A percentile compares a stretch with the other conserved stretches of the same genome.
phyloP scores from a whole-genome alignment of 1,140 invertebrate species.

The Leguminivora glycinivorella region DNA sequence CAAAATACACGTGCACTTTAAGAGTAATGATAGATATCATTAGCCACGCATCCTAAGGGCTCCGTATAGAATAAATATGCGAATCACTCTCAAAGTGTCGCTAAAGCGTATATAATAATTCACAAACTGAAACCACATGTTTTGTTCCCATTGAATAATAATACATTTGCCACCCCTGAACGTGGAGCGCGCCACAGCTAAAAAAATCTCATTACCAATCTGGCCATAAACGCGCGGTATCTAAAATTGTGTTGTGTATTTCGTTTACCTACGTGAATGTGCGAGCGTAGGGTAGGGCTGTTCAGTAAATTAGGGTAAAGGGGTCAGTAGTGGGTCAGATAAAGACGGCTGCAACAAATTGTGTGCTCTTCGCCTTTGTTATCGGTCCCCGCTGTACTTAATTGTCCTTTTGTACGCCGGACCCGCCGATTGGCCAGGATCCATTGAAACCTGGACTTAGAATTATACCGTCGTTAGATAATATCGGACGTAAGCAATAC shows the following conservation, averaged over 20 bases:
- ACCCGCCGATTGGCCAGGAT: conserved; percentile 56
- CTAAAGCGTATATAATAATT: conserved; percentile 71
- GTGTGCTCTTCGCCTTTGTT: conserved; percentile 67
- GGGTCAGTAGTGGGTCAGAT: conserved; percentile 73
- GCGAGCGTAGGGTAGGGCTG: conserved; percentile 52
- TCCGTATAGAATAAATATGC: conserved; percentile 53
- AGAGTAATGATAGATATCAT: conserved; percentile 55
- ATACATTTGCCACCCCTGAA: conserved; percentile 45
- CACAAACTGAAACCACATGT: conserved; percentile 60
- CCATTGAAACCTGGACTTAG: conserved; percentile 44
- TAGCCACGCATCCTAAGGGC: conserved; percentile 44
- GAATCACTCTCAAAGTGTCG: conserved; percentile 73
- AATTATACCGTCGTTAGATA: conserved; percentile 52
- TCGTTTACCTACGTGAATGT: conserved; percentile 36
- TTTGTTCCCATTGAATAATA: conserved; percentile 72
- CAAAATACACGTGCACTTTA: conserved; percentile 48
- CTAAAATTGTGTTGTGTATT: conserved; percentile 32
- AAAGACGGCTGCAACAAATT: conserved; percentile 77
- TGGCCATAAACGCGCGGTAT: conserved; percentile 35
- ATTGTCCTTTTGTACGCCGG: conserved; percentile 74
- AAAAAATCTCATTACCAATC: conserved; percentile 36
- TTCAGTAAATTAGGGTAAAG: conserved; percentile 69
- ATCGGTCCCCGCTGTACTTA: conserved; percentile 70
- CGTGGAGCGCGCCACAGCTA: conserved; percentile 34
- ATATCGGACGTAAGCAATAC: background rate